Evolutionary conservation across 2,888 invertebrate species (phyloP).

Genomic region (Ochropleura leucogaster): DNA sequence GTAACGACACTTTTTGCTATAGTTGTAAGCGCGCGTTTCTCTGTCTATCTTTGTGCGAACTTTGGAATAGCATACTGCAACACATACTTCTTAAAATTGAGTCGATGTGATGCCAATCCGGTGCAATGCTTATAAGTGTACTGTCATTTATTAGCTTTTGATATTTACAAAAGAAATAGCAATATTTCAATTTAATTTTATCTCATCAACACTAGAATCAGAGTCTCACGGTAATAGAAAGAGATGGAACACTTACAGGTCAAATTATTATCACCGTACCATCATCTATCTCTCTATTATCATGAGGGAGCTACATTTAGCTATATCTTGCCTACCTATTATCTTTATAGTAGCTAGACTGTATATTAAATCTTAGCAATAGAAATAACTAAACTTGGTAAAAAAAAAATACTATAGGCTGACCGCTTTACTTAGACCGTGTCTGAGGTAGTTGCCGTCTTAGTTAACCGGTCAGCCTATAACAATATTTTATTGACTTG

Average conservation of each 20-base stretch:
- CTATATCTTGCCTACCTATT: constrained; percentile 14
- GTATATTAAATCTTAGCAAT: constrained; percentile 32
- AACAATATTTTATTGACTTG: background rate
- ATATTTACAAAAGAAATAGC: background rate
- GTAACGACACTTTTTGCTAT: no score
- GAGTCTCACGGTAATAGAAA: background rate
- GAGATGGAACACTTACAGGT: constrained; percentile 5
- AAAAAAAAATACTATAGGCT: background rate
- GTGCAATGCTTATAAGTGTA: no score
- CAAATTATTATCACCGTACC: background rate
- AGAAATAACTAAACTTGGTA: constrained; percentile 57
- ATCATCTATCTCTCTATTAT: constrained; percentile 13
- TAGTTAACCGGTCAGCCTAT: background rate
- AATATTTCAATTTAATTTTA: background rate
- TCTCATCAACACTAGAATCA: background rate
- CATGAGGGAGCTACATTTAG: no score
- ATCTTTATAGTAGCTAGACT: constrained; percentile 24
- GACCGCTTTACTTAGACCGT: no score
- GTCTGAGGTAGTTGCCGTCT: no score
- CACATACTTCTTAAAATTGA: no score
- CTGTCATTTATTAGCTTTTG: no score
- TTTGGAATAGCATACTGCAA: no score
- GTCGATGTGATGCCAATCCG: no score
- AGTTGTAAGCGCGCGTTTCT: no score
- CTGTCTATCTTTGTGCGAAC: no score